Percentiles rank a stretch among this genome's conserved stretches.
These are phyloP conservation scores for Colinus virginianus DNA, from an alignment of 2,113 vertebrate species.

Conservation along the genomic window DNA sequence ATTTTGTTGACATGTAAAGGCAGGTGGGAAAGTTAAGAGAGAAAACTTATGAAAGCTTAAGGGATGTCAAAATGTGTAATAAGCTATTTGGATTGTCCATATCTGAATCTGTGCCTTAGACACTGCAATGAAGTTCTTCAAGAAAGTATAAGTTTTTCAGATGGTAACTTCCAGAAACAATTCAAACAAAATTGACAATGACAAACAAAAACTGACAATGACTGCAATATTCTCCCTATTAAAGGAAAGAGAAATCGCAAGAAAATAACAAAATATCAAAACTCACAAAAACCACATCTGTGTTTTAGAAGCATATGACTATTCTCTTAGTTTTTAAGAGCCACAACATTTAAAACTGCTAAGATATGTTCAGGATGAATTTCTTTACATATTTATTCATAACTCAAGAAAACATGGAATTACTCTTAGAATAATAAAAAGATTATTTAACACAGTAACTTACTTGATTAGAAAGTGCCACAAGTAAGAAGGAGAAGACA, in stretches of 20 bases:
- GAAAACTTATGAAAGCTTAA: too few species aligned
- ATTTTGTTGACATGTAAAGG: too few species aligned
- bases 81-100: too few species aligned
- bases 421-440: background rate
- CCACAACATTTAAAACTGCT: slow-evolving; percentile 15
- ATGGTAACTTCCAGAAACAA: background rate
- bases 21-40: too few species aligned
- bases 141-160: background rate
- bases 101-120: too few species aligned
- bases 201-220: background rate
- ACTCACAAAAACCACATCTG: slow-evolving; percentile 5
- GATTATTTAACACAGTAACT: background rate
- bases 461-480: background rate
- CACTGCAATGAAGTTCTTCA: background rate
- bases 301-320: background rate
- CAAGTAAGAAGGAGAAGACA: background rate
- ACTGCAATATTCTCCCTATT: background rate
- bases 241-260: slow-evolving; percentile 13
- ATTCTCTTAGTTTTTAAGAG: background rate
- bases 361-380: background rate
- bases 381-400: background rate
- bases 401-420: background rate
- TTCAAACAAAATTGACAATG: background rate
- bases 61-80: too few species aligned
- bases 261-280: slow-evolving; percentile 38